A percentile compares a stretch with the other conserved stretches of the same genome.
These are phyloP conservation scores for Empis stercorea DNA, from an alignment of 2,888 invertebrate genomes.

Conservation along the genomic window DNA sequence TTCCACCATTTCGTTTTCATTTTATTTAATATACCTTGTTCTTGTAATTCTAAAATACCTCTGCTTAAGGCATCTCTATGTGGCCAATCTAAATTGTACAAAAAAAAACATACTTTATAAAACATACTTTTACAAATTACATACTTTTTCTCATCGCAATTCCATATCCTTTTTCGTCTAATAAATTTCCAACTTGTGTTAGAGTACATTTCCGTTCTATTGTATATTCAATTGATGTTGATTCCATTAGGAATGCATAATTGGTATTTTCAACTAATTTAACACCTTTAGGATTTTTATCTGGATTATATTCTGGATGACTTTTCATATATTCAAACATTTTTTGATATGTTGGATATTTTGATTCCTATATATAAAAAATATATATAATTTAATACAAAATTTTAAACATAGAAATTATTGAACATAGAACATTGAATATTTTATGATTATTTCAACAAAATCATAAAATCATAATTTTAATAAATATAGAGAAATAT, in stretches of 20 bases:
- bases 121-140: too few species aligned
- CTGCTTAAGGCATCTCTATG: constrained; percentile 65
- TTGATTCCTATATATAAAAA: constrained; percentile 44
- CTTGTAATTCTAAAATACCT: constrained; percentile 72
- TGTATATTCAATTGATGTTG: constrained; percentile 61
- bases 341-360: constrained; percentile 56
- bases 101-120: too few species aligned
- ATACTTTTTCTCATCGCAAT: constrained; percentile 56
- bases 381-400: background rate
- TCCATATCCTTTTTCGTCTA: constrained; percentile 62
- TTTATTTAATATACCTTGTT: constrained; percentile 59
- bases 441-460: too few species aligned
- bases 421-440: too few species aligned
- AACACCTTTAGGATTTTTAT: constrained; percentile 44
- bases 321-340: constrained; percentile 71
- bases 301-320: constrained; percentile 42
- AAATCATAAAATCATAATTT: too few species aligned
- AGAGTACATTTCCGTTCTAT: constrained; percentile 51
- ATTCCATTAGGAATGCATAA: constrained; percentile 72
- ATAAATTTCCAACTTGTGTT: constrained; percentile 44
- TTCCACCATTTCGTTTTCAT: constrained; percentile 87
- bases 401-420: background rate
- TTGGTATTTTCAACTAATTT: constrained; percentile 40
- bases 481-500: too few species aligned
- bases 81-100: constrained; percentile 25